phyloP scores from a whole-genome alignment of 2,113 vertebrate species.

The Heloderma charlesbogerti region DNA sequence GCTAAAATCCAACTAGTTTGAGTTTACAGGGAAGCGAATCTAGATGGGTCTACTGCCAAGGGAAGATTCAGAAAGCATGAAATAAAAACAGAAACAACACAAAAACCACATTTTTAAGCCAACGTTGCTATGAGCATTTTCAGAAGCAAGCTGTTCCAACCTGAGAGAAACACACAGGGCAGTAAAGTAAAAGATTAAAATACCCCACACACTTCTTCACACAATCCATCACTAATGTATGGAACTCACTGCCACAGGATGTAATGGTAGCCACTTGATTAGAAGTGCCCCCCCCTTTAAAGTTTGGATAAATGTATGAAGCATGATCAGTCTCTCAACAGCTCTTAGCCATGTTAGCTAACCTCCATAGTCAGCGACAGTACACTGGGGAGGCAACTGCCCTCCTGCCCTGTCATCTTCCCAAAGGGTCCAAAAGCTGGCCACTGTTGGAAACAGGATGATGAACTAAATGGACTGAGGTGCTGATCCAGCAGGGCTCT shows the following conservation, averaged over 20 bases:
- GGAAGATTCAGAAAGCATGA: background rate
- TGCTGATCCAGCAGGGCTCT: too few relatives aligned
- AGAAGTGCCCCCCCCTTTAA: too few relatives aligned
- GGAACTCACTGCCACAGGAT: background rate
- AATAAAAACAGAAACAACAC: slow-evolving; percentile 28
- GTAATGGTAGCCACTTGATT: background rate
- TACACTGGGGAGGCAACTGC: background rate
- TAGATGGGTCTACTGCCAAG: background rate
- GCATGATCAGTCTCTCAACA: background rate
- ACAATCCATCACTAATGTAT: background rate
- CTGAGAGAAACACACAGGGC: slow-evolving; percentile 51
- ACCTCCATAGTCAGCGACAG: background rate
- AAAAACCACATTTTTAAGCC: slow-evolving; percentile 61
- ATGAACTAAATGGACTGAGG: too few relatives aligned
- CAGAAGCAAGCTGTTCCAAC: slow-evolving; percentile 26
- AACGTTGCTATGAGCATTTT: slow-evolving; percentile 42
- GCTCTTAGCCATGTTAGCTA: background rate
- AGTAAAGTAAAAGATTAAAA: slow-evolving; percentile 1
- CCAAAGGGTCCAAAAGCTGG: background rate
- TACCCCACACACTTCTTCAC: background rate
- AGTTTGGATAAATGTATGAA: background rate
- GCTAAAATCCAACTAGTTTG: background rate
- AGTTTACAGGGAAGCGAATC: background rate
- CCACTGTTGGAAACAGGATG: background rate
- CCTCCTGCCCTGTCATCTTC: background rate